These are phyloP conservation scores for Notodonta ziczac DNA, from an alignment of 2,888 invertebrate genomes.

Conservation along the genomic window DNA sequence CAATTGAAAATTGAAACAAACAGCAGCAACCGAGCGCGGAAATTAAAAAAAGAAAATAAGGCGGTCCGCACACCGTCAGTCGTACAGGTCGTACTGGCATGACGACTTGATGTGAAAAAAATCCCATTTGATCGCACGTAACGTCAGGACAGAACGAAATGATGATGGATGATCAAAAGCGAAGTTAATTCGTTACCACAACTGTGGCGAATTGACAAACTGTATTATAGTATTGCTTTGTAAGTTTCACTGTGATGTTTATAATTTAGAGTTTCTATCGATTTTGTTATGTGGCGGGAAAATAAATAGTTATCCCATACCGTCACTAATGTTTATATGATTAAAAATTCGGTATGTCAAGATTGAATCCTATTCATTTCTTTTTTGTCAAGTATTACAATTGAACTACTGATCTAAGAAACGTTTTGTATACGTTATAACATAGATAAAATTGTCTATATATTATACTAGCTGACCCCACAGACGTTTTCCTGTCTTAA, in stretches of 20 bases:
- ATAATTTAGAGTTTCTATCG: background rate
- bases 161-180: conserved; percentile 59
- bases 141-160: conserved; percentile 58
- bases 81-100: conserved; percentile 40
- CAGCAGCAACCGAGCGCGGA: conserved; percentile 28
- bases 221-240: conserved; percentile 8
- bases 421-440: too few species aligned
- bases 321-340: background rate
- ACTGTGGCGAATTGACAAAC: conserved; percentile 49
- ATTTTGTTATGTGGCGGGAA: background rate
- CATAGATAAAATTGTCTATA: too few species aligned
- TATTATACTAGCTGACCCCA: too few species aligned
- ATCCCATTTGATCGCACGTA: conserved; percentile 60
- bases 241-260: conserved; percentile 8
- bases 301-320: conserved; percentile 1
- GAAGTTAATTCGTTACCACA: conserved; percentile 32
- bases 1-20: background rate
- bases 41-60: conserved; percentile 36
- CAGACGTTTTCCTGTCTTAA: too few species aligned
- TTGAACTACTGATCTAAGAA: background rate
- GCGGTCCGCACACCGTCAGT: conserved; percentile 44
- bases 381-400: background rate
- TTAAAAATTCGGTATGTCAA: background rate
- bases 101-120: conserved; percentile 47
- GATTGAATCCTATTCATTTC: background rate